Percentiles rank a stretch among this genome's conserved stretches.
phyloP scores from a whole-genome alignment of 2,888 invertebrate species.

The Rhorus exstirpatorius region DNA sequence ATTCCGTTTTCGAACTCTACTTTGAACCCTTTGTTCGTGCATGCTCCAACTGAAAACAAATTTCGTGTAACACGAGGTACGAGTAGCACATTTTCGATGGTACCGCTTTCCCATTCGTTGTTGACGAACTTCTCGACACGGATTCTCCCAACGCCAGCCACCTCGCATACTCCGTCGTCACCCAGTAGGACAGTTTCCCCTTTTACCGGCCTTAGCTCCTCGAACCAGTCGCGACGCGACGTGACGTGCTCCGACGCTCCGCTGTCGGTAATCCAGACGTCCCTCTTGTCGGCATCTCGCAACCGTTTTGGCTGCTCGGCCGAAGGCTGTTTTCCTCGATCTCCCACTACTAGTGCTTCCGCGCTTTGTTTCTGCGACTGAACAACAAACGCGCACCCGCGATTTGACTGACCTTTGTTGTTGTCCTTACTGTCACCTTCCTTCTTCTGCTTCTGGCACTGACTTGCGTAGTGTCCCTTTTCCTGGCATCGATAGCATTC shows the following conservation, averaged over 20 bases:
- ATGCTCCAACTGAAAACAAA: too few species aligned
- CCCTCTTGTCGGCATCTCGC: conserved; percentile 22
- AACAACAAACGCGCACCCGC: conserved; percentile 3
- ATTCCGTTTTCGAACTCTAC: too few species aligned
- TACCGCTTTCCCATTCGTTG: conserved; percentile 71
- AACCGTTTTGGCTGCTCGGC: conserved; percentile 15
- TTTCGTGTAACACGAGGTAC: too few species aligned
- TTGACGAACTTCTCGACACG: conserved; percentile 70
- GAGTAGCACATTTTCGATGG: conserved; percentile 72
- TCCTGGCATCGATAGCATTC: too few species aligned
- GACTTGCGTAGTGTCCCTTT: not conserved
- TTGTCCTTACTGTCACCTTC: conserved; percentile 31
- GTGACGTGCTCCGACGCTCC: conserved; percentile 73
- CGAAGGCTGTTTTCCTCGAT: conserved; percentile 39
- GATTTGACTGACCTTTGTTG: conserved; percentile 24
- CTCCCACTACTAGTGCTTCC: conserved; percentile 25
- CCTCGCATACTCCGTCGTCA: conserved; percentile 67
- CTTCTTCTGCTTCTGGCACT: not conserved
- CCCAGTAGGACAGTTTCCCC: conserved; percentile 64
- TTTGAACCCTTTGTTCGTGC: too few species aligned
- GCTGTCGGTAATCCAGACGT: conserved; percentile 72
- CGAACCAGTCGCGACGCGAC: conserved; percentile 66
- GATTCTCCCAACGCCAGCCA: conserved; percentile 74
- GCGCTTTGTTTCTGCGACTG: conserved; percentile 16
- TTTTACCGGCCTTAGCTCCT: conserved; percentile 45